Evolutionary conservation across 2,888 invertebrate species (phyloP).

Genomic region (Brachylomia viminalis): DNA sequence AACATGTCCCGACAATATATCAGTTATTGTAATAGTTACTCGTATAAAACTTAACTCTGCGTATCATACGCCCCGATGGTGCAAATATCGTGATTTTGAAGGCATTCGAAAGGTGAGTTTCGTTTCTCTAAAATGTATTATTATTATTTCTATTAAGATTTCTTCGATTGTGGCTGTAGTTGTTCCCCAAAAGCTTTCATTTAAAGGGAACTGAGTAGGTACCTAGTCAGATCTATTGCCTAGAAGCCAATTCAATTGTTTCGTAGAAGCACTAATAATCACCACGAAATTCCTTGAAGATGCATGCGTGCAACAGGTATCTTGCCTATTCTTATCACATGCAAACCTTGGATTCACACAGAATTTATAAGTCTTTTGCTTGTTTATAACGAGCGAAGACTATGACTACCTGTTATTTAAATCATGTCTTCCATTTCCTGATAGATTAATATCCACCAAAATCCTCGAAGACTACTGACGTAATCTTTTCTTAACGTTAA

Average conservation of each 20-base stretch:
- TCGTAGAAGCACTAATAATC: not conserved
- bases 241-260: conserved; percentile 11
- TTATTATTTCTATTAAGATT: not conserved
- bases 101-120: not conserved
- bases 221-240: not conserved
- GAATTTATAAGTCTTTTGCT: conserved; percentile 11
- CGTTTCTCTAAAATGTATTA: not conserved
- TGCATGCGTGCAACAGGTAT: conserved; percentile 2
- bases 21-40: no score
- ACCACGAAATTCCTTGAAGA: conserved; percentile 15
- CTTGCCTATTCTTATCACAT: conserved; percentile 4
- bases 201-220: not conserved
- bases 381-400: conserved; percentile 18
- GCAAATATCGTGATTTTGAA: not conserved
- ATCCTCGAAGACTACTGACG: not conserved
- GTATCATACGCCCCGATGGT: not conserved
- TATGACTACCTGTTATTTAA: conserved; percentile 33
- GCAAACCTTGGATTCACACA: conserved; percentile 1
- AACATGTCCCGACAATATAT: no score
- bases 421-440: conserved; percentile 13
- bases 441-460: conserved; percentile 16
- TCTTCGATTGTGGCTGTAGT: not conserved
- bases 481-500: conserved; percentile 8
- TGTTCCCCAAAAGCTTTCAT: not conserved
- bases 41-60: not conserved